Evolutionary conservation across 2,113 vertebrate species (phyloP), one percentile per base, ranked within the genome.

Genomic region (Cinclus cinclus): DNA sequence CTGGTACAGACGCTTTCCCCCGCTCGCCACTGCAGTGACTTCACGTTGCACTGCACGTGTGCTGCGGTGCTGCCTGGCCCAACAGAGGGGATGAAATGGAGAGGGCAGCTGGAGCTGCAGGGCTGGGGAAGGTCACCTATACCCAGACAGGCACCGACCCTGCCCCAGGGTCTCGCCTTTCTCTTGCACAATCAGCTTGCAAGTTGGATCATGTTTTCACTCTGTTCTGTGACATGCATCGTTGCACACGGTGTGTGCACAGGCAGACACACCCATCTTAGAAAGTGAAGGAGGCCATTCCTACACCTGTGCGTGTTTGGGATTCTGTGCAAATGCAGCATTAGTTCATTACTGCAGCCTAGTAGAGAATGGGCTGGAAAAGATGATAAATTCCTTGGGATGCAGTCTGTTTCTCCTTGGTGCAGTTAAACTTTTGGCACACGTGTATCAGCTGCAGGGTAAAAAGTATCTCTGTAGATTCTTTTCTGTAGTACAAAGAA

Each of bases 221-320:
- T 1, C 52, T n/a, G 24, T 15, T 50, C 24, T 62, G 18, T 42
- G 49, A 6, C 71, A 10, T 7, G 25, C 18, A 4, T 30, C 0
- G 0, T 16, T 44, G 1, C 0, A 0, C 15, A 1, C 3, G 10
- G 21, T 11, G 15, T 6, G 18, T 30, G 37, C 33, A 2, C 41
- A 22, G 30, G 9, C 37, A 86, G 47, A 10, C 37, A 28, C 23
- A 5, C 19, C 7, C 33, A 4, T 53, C 58, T 23, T 13, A 33
- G 52, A 6, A 37, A 42, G 10, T 2, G 12, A 42, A 75, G 49
- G 53, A 75, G 17, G 30, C 10, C 37, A 4, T 56, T 82, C 46
- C 56, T 33, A 11, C 14, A 3, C 21, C 41, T 70, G 2, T 42
- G 47, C 0, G 0, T 2, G 2, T 37, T 47, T 35, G 49, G 78